Conservation (phyloP, 2,797 vertebrate species). For the Monodelphis domestica region DNA sequence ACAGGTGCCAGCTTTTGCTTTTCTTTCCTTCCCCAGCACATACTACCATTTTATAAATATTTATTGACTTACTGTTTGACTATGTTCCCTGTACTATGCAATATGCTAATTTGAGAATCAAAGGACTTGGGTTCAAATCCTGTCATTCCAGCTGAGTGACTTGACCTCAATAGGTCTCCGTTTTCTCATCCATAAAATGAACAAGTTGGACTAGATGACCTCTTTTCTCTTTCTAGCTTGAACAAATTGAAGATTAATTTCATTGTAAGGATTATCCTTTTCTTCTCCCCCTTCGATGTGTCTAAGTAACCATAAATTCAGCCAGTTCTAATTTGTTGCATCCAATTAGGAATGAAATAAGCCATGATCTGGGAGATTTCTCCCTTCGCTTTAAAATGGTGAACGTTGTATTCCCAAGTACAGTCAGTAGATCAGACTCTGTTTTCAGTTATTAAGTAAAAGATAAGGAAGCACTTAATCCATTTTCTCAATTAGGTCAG, state of each 20-base stretch:
- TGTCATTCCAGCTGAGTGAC: background rate
- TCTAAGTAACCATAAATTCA: background rate
- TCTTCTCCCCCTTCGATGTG: background rate
- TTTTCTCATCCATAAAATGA: background rate
- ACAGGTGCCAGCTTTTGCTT: background rate
- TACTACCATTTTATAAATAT: background rate
- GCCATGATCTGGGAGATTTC: background rate
- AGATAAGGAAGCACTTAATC: constrained; percentile 72
- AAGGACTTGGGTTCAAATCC: background rate
- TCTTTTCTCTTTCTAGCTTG: background rate
- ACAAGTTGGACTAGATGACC: background rate
- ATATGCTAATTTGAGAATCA: background rate
- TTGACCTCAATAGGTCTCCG: background rate
- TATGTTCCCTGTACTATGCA: background rate
- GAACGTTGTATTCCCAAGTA: background rate
- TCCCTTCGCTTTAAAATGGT: background rate
- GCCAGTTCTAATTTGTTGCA: background rate
- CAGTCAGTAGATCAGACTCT: constrained; percentile 2
- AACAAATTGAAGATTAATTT: background rate
- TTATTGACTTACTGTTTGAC: background rate
- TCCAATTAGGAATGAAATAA: background rate
- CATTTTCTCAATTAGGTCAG: constrained; percentile 66
- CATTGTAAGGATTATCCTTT: background rate
- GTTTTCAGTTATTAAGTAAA: constrained; percentile 63
- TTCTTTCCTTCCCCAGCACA: background rate